Conservation (phyloP, 1,140 invertebrate species). For the Drosophila watanabei region DNA sequence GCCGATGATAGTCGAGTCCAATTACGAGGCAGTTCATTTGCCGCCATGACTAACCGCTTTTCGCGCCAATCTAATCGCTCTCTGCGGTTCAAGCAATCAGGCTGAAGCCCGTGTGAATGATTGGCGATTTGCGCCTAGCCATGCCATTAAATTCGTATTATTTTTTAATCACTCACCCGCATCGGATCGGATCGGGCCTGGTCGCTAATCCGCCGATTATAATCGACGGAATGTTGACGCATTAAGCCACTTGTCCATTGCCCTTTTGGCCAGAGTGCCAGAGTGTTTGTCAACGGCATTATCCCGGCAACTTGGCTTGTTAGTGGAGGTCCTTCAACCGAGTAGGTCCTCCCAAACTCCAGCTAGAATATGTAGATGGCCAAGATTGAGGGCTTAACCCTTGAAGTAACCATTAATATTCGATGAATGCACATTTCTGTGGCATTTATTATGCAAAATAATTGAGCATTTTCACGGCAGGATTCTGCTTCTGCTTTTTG, state of each 20-base stretch:
- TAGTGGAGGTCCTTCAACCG: not conserved
- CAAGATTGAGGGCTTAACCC: not conserved
- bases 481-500: not conserved
- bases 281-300: slow-evolving; percentile 12
- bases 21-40: slow-evolving; percentile 42
- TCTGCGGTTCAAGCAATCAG: not conserved
- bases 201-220: slow-evolving; percentile 6
- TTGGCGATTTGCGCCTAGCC: slow-evolving; percentile 24
- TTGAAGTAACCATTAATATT: not conserved
- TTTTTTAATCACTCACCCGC: slow-evolving; percentile 29
- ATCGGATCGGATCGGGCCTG: not conserved
- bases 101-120: slow-evolving; percentile 19
- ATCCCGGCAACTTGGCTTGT: slow-evolving; percentile 11
- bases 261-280: not conserved
- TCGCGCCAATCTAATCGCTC: slow-evolving; percentile 50
- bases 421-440: not conserved
- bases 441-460: slow-evolving; percentile 4
- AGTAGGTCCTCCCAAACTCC: not conserved
- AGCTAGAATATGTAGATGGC: not conserved
- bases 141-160: slow-evolving; percentile 48
- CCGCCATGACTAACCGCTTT: slow-evolving; percentile 51
- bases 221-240: slow-evolving; percentile 42
- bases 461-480: not conserved
- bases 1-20: slow-evolving; percentile 19
- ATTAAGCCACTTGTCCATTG: slow-evolving; percentile 28